phyloP scores from a whole-genome alignment of 2,888 invertebrate genomes.

The Synergus itoensis region DNA sequence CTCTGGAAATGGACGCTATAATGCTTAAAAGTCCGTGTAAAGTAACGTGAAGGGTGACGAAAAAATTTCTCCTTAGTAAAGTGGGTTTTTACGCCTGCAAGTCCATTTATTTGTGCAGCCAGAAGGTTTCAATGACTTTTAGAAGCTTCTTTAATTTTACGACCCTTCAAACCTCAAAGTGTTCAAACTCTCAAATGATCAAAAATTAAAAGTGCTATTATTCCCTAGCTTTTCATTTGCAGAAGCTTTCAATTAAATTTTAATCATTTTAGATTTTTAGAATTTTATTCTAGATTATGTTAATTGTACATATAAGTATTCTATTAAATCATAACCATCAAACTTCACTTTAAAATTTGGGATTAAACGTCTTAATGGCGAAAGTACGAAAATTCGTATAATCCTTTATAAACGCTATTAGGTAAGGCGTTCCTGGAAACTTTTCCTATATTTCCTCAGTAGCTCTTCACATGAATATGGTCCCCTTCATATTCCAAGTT shows the following conservation, averaged over 20 bases:
- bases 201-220: conserved; percentile 20
- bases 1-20: conserved; percentile 50
- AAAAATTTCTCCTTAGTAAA: conserved; percentile 49
- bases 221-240: conserved; percentile 17
- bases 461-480: conserved; percentile 21
- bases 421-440: conserved; percentile 30
- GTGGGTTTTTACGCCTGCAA: conserved; percentile 39
- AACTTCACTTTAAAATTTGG: conserved; percentile 14
- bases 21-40: conserved; percentile 57
- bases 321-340: background rate
- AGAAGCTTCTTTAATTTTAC: conserved; percentile 35
- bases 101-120: conserved; percentile 35
- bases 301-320: too few species aligned
- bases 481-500: conserved; percentile 31
- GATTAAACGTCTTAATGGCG: conserved; percentile 26
- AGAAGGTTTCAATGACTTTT: conserved; percentile 36
- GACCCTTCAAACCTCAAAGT: conserved; percentile 23
- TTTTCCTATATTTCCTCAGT: conserved; percentile 38
- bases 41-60: conserved; percentile 50
- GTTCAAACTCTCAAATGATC: conserved; percentile 1
- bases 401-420: conserved; percentile 33
- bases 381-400: conserved; percentile 18
- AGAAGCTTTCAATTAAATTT: background rate
- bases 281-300: too few species aligned
- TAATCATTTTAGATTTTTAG: too few species aligned